Conservation (phyloP, 1,140 invertebrate genomes). For the Euwallacea fornicatus region DNA sequence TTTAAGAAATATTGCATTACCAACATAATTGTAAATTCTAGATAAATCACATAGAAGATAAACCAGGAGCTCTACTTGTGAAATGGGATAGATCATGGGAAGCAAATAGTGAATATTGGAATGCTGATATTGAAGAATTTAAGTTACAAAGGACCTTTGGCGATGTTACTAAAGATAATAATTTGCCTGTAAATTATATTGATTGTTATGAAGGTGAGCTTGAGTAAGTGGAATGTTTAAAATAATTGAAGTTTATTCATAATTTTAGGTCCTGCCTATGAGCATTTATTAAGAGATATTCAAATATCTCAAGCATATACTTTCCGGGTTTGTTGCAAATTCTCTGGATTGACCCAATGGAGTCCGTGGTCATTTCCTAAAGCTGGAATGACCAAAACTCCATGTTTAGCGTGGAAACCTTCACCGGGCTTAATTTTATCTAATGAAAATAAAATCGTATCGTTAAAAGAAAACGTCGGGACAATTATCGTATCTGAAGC, state of each 20-base stretch:
- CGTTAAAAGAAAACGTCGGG: constrained; percentile 13
- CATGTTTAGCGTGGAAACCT: constrained; percentile 42
- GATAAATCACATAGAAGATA: constrained; percentile 40
- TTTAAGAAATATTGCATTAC: too few species aligned
- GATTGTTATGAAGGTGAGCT: constrained; percentile 43
- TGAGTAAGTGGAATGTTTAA: background rate
- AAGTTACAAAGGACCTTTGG: constrained; percentile 45
- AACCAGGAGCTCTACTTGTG: constrained; percentile 46
- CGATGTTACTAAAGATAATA: constrained; percentile 41
- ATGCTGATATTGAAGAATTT: constrained; percentile 48
- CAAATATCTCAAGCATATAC: constrained; percentile 43
- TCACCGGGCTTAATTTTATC: constrained; percentile 38
- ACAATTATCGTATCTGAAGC: constrained; percentile 41
- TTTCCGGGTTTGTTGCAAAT: constrained; percentile 48
- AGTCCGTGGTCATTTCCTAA: constrained; percentile 47
- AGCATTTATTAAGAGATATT: constrained; percentile 45
- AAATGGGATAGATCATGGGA: constrained; percentile 41
- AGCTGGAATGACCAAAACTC: constrained; percentile 40
- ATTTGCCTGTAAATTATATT: constrained; percentile 39
- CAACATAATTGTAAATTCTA: constrained; percentile 15
- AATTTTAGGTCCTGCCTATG: constrained; percentile 42
- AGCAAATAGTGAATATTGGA: constrained; percentile 36
- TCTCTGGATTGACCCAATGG: constrained; percentile 44
- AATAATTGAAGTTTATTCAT: background rate
- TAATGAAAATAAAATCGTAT: constrained; percentile 43